Evolutionary conservation across 2,797 vertebrate genomes (phyloP), one percentile per base, ranked within the genome.

Genomic region (Hydrocynus forskahlii): DNA sequence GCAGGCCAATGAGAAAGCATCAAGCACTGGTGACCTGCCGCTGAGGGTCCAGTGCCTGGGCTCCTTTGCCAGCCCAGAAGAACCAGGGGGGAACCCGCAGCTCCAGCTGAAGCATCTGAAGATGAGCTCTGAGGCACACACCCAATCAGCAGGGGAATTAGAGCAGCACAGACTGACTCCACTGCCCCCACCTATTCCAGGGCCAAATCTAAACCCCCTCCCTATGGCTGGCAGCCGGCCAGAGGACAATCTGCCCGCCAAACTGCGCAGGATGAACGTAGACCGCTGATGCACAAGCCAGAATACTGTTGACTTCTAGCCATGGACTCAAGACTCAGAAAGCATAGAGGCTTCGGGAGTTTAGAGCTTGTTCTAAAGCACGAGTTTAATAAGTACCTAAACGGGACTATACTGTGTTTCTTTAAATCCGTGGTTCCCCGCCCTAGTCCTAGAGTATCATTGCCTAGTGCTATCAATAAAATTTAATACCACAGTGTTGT

Each of bases 1-100:
- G 85, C 91, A 0, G 94, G 94, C 88, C 80, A 94, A 92, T 23
- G 40, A 94, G 87, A 96, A 94, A 88, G 94, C 94, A 7, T 95
- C 90, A 88, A 95, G 95, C 87, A 95, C 95, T 0, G 94, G 95
- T 1, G 96, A 97, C 76, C 92, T 97, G 81, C 95, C 95, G 0
- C 82, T 96, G n/a, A 94, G 96, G 89, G 92, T 96, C 52, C 93
- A 96, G 78, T 93, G 94, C 81, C 84, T 94, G 50, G 91, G 92
- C 81, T 93, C 67, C 87, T 93, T 90, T 0, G 90, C 95, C 7
- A 89, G 91, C 0, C 88, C 89, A 5, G 93, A 81, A 21, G 93
- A 91, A 84, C 0, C 92, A 91, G 67, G 62, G 88, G 0, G 94
- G 4, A 94, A 95, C 83, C 91, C 93, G 78, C 93, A 87, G 69